A percentile compares a stretch with the other conserved stretches of the same genome.
Conservation (phyloP, 2,113 vertebrate species). For the Hippocampus guttulatus region DNA sequence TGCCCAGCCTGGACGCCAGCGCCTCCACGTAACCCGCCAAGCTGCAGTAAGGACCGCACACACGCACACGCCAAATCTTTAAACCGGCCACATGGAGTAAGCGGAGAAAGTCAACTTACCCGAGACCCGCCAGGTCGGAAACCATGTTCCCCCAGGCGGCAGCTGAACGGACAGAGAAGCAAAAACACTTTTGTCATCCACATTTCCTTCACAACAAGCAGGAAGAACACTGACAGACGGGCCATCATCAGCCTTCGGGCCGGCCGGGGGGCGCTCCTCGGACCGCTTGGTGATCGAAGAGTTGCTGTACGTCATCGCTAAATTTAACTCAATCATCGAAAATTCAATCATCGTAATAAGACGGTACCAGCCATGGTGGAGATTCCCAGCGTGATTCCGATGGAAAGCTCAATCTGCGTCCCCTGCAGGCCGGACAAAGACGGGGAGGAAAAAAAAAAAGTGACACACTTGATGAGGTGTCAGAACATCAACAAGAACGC, state of each 20-base stretch:
- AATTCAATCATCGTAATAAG: background rate
- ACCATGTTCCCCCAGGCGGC: constrained; percentile 95
- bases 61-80: constrained; percentile 11
- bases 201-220: background rate
- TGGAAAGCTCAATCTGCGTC: constrained; percentile 94
- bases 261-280: background rate
- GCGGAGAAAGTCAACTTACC: constrained; percentile 70
- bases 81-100: background rate
- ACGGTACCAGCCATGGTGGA: constrained; percentile 93
- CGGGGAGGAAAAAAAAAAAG: background rate
- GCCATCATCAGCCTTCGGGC: background rate
- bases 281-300: background rate
- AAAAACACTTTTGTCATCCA: background rate
- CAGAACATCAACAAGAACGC: background rate
- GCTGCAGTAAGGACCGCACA: constrained; percentile 55
- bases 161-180: constrained; percentile 67
- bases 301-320: too few species aligned
- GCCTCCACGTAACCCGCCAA: constrained; percentile 95
- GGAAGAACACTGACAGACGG: too few species aligned
- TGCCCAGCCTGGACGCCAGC: constrained; percentile 84
- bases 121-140: constrained; percentile 93
- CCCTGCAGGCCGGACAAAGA: constrained; percentile 73
- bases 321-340: background rate
- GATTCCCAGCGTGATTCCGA: constrained; percentile 93
- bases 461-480: background rate